Evolutionary conservation across 2,113 vertebrate species (phyloP).

Genomic region (Ceratotherium simum): DNA sequence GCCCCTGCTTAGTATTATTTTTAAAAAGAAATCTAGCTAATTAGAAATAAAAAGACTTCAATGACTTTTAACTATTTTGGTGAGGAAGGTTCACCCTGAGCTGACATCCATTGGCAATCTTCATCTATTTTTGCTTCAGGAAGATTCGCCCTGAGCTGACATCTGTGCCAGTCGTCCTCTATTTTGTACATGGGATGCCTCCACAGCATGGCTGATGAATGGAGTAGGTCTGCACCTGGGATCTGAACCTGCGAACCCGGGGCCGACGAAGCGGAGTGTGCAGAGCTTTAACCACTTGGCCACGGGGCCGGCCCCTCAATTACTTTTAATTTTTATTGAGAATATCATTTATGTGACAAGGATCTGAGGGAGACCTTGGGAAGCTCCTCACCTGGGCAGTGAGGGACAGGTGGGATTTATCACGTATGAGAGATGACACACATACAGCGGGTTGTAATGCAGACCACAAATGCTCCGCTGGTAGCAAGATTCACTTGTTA

Average conservation of each 20-base stretch:
- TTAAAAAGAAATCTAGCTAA: background rate
- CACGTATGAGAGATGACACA: accelerated
- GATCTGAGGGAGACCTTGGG: background rate
- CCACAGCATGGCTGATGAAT: too few species aligned
- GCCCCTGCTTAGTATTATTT: background rate
- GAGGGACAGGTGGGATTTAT: background rate
- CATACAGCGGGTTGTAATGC: too few species aligned
- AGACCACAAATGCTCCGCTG: background rate
- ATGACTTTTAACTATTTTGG: background rate
- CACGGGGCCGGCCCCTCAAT: background rate
- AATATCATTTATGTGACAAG: background rate
- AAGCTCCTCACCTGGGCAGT: background rate
- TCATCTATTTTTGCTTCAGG: too few species aligned
- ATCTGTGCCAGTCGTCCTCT: too few species aligned
- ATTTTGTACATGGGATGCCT: too few species aligned
- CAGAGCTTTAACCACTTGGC: too few species aligned
- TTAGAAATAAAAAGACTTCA: background rate
- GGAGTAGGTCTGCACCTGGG: too few species aligned
- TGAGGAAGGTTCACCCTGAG: too few species aligned
- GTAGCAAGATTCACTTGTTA: background rate
- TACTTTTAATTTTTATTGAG: background rate
- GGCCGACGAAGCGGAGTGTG: too few species aligned
- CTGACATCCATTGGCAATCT: too few species aligned
- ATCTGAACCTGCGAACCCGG: too few species aligned
- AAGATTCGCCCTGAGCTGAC: too few species aligned